A percentile compares a stretch with the other conserved stretches of the same genome.
These are phyloP conservation scores for Metellina segmentata DNA, from an alignment of 2,888 invertebrate species.

Conservation along the genomic window DNA sequence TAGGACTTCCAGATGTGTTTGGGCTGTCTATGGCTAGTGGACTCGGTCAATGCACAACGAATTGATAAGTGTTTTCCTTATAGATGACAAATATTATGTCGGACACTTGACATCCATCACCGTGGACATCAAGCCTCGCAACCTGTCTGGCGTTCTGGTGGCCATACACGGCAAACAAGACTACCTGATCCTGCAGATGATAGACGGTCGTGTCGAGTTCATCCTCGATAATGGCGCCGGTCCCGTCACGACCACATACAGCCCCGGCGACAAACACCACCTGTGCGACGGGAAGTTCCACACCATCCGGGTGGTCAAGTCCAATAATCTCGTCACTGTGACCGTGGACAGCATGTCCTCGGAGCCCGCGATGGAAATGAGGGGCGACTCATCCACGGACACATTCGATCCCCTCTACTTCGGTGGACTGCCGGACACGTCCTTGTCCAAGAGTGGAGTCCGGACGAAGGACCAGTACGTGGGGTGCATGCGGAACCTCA, in stretches of 20 bases:
- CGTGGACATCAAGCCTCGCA: conserved; percentile 93
- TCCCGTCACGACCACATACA: conserved; percentile 88
- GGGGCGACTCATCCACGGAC: conserved; percentile 86
- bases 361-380: conserved; percentile 87
- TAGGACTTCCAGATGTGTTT: too few species aligned
- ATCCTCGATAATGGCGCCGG: conserved; percentile 92
- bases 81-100: conserved; percentile 79
- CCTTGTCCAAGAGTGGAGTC: conserved; percentile 84
- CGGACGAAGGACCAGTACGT: conserved; percentile 86
- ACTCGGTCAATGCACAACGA: too few species aligned
- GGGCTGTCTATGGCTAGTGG: too few species aligned
- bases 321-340: conserved; percentile 93
- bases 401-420: conserved; percentile 93
- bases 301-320: conserved; percentile 89
- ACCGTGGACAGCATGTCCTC: conserved; percentile 91
- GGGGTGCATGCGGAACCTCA: conserved; percentile 86
- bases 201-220: conserved; percentile 84
- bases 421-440: conserved; percentile 89
- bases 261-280: conserved; percentile 83
- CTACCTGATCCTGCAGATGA: conserved; percentile 86
- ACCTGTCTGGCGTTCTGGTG: conserved; percentile 90
- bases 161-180: conserved; percentile 92
- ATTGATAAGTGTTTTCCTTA: conserved; percentile 76
- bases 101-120: conserved; percentile 89
- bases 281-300: conserved; percentile 88